Conservation (phyloP, 2,888 invertebrate genomes). For the Conomelus anceps region DNA sequence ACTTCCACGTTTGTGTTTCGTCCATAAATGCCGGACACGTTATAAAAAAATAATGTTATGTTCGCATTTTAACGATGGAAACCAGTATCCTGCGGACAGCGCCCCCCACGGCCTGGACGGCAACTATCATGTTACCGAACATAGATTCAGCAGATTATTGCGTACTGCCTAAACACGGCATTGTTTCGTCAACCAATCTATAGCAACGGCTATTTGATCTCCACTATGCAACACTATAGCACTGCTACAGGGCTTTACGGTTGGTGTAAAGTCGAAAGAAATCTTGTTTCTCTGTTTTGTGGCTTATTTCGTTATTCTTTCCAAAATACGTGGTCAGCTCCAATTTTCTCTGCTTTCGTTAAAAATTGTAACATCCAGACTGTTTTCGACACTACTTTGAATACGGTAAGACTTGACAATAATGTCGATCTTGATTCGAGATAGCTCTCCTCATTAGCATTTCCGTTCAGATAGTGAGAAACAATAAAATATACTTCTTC, state of each 20-base stretch:
- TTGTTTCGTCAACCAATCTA: neutral
- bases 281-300: neutral
- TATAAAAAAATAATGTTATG: neutral
- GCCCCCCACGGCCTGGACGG: neutral
- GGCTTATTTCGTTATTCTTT: neutral
- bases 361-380: neutral
- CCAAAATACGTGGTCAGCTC: neutral
- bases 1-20: neutral
- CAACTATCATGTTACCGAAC: neutral
- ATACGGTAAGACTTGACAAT: neutral
- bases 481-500: neutral
- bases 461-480: neutral
- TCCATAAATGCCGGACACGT: neutral
- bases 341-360: neutral
- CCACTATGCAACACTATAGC: neutral
- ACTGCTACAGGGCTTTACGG: neutral
- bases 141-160: neutral
- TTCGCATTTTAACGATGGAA: neutral
- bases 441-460: neutral
- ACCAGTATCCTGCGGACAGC: neutral
- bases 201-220: neutral
- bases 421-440: neutral
- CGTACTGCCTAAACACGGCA: neutral
- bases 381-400: neutral
- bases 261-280: neutral